A percentile compares a stretch with the other conserved stretches of the same genome.
Conservation (phyloP, 2,113 vertebrate genomes). For the Perccottus glenii region DNA sequence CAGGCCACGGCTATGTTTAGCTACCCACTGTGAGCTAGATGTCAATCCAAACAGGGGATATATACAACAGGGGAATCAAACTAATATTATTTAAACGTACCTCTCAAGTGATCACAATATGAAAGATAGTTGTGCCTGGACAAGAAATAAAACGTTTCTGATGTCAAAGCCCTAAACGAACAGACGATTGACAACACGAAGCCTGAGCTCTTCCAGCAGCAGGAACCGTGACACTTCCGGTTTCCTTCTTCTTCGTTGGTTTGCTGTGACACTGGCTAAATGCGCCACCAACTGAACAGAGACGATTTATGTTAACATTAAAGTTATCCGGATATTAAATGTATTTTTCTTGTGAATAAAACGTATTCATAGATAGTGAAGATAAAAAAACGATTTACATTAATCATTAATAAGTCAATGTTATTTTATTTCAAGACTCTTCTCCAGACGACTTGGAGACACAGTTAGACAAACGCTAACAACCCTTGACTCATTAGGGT, state of each 20-base stretch:
- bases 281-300: too few species aligned
- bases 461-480: too few species aligned
- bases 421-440: too few species aligned
- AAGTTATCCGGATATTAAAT: too few species aligned
- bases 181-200: slow-evolving; percentile 57
- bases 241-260: slow-evolving; percentile 46
- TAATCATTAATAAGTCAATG: too few species aligned
- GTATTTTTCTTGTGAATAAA: too few species aligned
- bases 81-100: slow-evolving; percentile 33
- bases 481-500: too few species aligned
- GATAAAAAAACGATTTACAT: too few species aligned
- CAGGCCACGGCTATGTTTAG: slow-evolving; percentile 49
- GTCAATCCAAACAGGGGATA: background rate
- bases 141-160: slow-evolving; percentile 48
- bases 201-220: slow-evolving; percentile 42
- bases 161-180: slow-evolving; percentile 54
- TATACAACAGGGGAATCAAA: background rate
- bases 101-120: slow-evolving; percentile 63
- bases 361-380: too few species aligned
- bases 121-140: slow-evolving; percentile 37
- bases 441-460: too few species aligned
- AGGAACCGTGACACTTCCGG: slow-evolving; percentile 47
- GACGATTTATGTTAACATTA: too few species aligned
- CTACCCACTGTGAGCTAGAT: slow-evolving; percentile 31
- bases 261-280: too few species aligned